Percentiles rank a stretch among this genome's conserved stretches.
phyloP scores from a whole-genome alignment of 1,140 invertebrate genomes.

The Littorina saxatilis region DNA sequence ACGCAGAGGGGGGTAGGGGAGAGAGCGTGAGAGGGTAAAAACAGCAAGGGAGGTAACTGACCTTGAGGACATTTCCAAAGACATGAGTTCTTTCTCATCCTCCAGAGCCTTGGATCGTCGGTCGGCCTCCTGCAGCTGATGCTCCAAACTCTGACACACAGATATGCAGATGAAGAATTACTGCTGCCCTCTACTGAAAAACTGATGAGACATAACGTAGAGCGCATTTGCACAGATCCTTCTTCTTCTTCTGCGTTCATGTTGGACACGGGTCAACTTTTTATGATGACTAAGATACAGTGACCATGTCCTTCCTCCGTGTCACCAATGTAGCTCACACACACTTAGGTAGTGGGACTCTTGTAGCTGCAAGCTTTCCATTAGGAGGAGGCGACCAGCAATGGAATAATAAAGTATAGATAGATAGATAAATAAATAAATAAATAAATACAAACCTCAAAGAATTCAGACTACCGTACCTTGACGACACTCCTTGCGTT shows the following conservation, averaged over 20 bases:
- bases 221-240: neutral
- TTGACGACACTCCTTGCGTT: constrained; percentile 58
- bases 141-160: constrained; percentile 45
- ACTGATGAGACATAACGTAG: constrained; percentile 3
- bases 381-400: no score
- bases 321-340: no score
- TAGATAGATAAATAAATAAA: neutral
- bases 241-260: neutral
- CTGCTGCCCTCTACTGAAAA: no score
- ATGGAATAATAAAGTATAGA: neutral
- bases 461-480: constrained; percentile 38
- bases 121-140: constrained; percentile 60
- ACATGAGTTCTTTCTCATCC: constrained; percentile 64
- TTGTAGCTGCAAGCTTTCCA: no score
- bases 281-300: no score
- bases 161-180: neutral
- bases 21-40: no score
- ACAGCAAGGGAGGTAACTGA: constrained; percentile 41
- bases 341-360: no score
- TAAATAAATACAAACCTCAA: neutral
- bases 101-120: constrained; percentile 64
- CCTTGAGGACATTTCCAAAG: constrained; percentile 68
- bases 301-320: no score
- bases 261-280: no score
- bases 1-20: no score